Percentiles rank a stretch among this genome's conserved stretches.
Conservation (phyloP, 2,797 vertebrate species). For the Sebastes ruberrimus region DNA sequence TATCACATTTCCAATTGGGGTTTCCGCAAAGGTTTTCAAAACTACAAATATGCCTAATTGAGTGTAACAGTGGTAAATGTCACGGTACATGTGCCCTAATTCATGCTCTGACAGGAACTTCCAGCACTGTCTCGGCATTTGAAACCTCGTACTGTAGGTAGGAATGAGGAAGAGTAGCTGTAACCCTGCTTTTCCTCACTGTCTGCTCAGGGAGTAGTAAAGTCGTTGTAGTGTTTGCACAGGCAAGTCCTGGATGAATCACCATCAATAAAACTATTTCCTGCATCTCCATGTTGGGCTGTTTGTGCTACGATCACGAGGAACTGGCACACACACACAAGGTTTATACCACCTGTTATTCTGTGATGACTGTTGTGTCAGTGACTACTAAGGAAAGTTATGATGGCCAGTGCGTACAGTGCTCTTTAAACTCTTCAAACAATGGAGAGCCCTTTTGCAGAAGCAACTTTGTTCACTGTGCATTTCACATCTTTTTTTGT, state of each 20-base stretch:
- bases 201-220: slow-evolving; percentile 6
- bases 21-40: neutral
- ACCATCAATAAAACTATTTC: slow-evolving; percentile 48
- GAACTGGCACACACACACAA: neutral
- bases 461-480: neutral
- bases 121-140: neutral
- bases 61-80: neutral
- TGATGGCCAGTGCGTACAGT: neutral
- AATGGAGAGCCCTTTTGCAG: neutral
- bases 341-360: slow-evolving; percentile 27
- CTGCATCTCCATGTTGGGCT: slow-evolving; percentile 21
- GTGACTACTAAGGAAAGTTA: slow-evolving; percentile 3
- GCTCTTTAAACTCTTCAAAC: neutral
- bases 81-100: neutral
- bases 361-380: slow-evolving; percentile 10
- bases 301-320: slow-evolving; percentile 9
- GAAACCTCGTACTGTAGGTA: neutral
- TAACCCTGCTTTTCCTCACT: slow-evolving; percentile 25
- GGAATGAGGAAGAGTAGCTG: slow-evolving; percentile 61
- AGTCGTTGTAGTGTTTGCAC: slow-evolving; percentile 47
- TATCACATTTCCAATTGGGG: neutral
- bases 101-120: slow-evolving; percentile 19
- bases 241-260: slow-evolving; percentile 57
- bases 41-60: neutral
- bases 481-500: neutral